These are phyloP conservation scores for Leptestheria dahalacensis DNA, from an alignment of 1,140 invertebrate genomes.

Conservation along the genomic window DNA sequence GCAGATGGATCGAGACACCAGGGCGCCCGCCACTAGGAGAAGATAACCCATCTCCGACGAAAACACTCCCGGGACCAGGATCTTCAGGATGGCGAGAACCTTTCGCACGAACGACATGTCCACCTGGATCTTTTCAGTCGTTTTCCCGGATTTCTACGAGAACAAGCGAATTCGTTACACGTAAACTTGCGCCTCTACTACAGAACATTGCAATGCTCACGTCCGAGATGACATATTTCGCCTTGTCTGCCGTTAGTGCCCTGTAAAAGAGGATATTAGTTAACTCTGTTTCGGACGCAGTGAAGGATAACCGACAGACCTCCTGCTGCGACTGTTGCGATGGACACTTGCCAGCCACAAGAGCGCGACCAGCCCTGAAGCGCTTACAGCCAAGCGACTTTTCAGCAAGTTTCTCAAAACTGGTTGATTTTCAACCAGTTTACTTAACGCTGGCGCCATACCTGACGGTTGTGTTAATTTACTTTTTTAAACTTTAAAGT, in stretches of 20 bases:
- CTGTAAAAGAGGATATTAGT: conserved; percentile 2
- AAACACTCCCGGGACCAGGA: conserved; percentile 65
- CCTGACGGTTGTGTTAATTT: too few species aligned
- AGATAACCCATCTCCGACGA: conserved; percentile 62
- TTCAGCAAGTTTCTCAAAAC: not conserved
- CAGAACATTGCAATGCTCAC: not conserved
- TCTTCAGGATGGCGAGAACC: conserved; percentile 55
- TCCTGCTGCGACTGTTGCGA: conserved; percentile 6
- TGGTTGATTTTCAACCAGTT: not conserved
- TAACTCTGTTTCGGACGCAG: not conserved
- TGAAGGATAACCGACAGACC: not conserved
- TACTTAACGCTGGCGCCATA: conserved; percentile 14
- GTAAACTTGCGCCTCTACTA: not conserved
- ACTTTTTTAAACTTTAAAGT: too few species aligned
- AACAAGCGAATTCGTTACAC: not conserved
- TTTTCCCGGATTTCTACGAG: conserved; percentile 25
- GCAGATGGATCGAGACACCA: conserved; percentile 77
- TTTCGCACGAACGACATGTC: conserved; percentile 68
- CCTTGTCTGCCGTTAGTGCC: conserved; percentile 1
- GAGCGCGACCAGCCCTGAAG: not conserved
- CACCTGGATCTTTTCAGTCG: conserved; percentile 58
- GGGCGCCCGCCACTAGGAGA: conserved; percentile 56
- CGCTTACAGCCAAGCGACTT: conserved; percentile 4
- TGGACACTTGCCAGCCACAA: conserved; percentile 11
- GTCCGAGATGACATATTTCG: conserved; percentile 10